Conservation (phyloP, 2,113 vertebrate genomes). For the Mirounga angustirostris region DNA sequence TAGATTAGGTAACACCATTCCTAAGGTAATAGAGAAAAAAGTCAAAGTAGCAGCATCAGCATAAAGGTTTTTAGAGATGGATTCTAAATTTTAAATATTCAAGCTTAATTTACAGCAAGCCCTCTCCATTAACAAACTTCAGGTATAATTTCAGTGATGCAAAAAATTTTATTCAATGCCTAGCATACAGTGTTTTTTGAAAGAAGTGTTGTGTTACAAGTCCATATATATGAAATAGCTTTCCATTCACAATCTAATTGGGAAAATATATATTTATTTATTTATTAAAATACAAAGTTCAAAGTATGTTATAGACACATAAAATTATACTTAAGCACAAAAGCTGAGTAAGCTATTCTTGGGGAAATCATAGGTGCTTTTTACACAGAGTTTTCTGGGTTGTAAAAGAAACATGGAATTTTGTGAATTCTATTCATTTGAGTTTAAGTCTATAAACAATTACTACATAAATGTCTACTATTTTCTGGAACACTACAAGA, state of each 20-base stretch:
- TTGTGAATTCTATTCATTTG: not conserved
- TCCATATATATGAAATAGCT: not conserved
- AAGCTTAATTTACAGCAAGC: not conserved
- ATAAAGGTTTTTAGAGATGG: not conserved
- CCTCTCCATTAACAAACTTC: not conserved
- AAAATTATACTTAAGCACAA: not conserved
- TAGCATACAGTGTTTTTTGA: not conserved
- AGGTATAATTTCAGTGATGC: not conserved
- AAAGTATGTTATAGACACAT: not conserved
- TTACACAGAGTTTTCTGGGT: not conserved
- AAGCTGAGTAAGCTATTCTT: not conserved
- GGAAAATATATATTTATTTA: not conserved
- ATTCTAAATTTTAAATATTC: constrained; percentile 1
- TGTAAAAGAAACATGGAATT: not conserved
- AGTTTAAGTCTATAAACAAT: not conserved
- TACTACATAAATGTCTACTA: not conserved
- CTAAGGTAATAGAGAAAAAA: not conserved
- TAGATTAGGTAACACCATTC: constrained; percentile 48
- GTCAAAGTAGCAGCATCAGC: not conserved
- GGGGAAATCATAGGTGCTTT: not conserved
- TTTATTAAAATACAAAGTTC: not conserved
- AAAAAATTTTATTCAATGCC: not conserved
- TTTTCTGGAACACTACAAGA: not conserved
- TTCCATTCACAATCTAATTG: not conserved
- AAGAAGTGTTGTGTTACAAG: not conserved